Conservation (phyloP, 1,140 invertebrate species). For the Sitobion miscanthi region DNA sequence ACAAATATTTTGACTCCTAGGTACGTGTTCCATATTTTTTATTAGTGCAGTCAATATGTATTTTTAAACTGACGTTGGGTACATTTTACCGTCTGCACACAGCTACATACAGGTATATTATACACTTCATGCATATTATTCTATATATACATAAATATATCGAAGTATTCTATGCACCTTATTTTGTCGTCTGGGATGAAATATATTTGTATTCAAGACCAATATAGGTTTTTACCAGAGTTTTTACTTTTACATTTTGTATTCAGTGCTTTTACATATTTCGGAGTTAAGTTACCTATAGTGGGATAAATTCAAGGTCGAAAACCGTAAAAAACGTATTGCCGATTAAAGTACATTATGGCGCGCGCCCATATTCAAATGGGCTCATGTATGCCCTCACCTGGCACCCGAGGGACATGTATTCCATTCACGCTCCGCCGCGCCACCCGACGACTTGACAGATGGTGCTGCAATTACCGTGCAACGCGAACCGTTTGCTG, state of each 20-base stretch:
- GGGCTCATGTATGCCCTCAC: constrained; percentile 26
- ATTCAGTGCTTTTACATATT: neutral
- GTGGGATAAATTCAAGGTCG: neutral
- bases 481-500: constrained; percentile 17
- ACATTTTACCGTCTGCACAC: neutral
- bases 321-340: constrained; percentile 22
- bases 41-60: neutral
- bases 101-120: neutral
- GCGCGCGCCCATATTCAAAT: constrained; percentile 39
- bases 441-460: constrained; percentile 30
- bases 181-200: constrained; percentile 6
- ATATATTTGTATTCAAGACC: neutral
- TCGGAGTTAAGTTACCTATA: neutral
- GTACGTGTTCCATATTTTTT: neutral
- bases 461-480: constrained; percentile 45
- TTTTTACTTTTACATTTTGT: neutral
- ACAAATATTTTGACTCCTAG: neutral
- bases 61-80: neutral
- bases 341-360: constrained; percentile 24
- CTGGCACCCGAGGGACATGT: constrained; percentile 26
- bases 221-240: neutral
- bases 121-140: neutral
- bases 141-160: neutral
- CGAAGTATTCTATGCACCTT: neutral
- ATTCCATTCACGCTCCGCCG: constrained; percentile 40